Percentiles rank a stretch among this genome's conserved stretches.
Conservation (phyloP, 2,113 vertebrate species). For the Syngnathoides biaculeatus region DNA sequence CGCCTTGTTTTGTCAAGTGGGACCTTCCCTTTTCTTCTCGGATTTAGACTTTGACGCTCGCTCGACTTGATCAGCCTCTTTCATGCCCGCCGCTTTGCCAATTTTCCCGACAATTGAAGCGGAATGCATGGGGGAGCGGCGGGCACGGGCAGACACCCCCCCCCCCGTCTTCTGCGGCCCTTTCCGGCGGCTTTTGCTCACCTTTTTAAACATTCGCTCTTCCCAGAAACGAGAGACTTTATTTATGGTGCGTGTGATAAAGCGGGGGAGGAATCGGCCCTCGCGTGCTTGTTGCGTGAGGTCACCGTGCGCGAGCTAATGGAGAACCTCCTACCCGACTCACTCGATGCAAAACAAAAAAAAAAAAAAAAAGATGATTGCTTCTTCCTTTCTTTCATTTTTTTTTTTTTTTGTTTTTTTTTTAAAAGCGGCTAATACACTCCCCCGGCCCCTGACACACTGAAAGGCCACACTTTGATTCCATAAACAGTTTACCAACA, state of each 20-base stretch:
- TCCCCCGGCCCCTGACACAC: neutral
- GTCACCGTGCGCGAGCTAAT: constrained; percentile 64
- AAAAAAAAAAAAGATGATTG: constrained; percentile 48
- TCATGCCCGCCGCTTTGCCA: constrained; percentile 56
- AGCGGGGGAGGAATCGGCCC: constrained; percentile 62
- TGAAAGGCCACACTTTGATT: neutral
- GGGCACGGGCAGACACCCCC: too few species aligned
- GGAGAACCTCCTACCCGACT: constrained; percentile 62
- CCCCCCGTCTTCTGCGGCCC: constrained; percentile 55
- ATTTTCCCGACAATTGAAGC: constrained; percentile 73
- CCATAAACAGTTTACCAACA: neutral
- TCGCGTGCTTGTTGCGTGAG: constrained; percentile 71
- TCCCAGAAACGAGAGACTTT: constrained; percentile 58
- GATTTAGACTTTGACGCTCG: constrained; percentile 51
- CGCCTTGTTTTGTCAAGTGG: constrained; percentile 52
- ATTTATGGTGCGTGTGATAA: constrained; percentile 73
- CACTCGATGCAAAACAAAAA: constrained; percentile 55
- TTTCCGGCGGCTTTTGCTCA: constrained; percentile 49
- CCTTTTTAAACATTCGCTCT: constrained; percentile 38
- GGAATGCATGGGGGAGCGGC: constrained; percentile 53
- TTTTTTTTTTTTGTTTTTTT: neutral
- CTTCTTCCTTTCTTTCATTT: constrained; percentile 18
- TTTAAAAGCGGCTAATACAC: neutral
- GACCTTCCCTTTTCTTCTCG: constrained; percentile 43
- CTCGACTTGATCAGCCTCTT: constrained; percentile 62